These are phyloP conservation scores for Diceros bicornis DNA, from an alignment of 2,797 vertebrate species.

Conservation along the genomic window DNA sequence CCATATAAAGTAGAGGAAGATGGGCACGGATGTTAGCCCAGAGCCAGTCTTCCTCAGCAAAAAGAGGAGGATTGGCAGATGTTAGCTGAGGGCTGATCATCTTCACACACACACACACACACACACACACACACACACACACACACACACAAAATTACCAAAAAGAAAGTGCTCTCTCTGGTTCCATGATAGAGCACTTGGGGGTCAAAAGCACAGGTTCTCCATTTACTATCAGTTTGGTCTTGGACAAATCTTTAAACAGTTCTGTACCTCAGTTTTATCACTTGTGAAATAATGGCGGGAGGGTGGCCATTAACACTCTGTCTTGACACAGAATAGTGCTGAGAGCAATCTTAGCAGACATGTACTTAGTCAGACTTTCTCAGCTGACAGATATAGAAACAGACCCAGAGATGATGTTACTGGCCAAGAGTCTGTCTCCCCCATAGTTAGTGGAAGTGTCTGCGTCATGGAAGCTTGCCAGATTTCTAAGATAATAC, in stretches of 20 bases:
- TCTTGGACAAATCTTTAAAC: constrained; percentile 17
- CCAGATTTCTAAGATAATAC: background rate
- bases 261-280: constrained; percentile 1
- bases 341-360: background rate
- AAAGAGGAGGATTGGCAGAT: too few species aligned
- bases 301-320: background rate
- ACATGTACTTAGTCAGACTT: background rate
- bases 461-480: background rate
- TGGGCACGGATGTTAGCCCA: too few species aligned
- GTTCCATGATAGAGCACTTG: background rate
- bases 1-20: too few species aligned
- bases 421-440: background rate
- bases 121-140: too few species aligned
- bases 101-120: too few species aligned
- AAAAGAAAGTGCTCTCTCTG: background rate
- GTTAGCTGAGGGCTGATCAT: too few species aligned
- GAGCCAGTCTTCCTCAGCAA: too few species aligned
- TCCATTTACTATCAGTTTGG: constrained; percentile 46
- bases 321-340: background rate
- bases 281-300: background rate
- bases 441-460: background rate
- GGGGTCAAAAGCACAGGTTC: background rate
- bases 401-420: background rate
- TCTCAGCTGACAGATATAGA: background rate
- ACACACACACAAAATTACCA: too few species aligned